A percentile compares a stretch with the other conserved stretches of the same genome.
Evolutionary conservation across 2,797 vertebrate species (phyloP).

Genomic region (Taenioides sp.): DNA sequence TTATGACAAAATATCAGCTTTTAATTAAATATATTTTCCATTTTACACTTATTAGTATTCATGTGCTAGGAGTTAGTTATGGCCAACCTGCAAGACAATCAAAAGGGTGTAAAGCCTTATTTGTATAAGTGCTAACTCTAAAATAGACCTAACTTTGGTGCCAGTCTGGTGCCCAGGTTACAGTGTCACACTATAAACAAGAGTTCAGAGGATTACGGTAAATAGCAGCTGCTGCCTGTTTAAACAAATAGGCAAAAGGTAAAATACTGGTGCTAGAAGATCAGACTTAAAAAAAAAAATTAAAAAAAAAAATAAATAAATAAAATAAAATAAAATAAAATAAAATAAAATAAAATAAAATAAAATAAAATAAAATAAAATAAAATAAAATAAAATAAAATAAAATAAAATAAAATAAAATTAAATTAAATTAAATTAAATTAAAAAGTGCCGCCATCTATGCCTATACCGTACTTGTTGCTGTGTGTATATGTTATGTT

Average conservation of each 20-base stretch:
- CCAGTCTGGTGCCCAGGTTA: conserved; percentile 50
- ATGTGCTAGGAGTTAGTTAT: conserved; percentile 14
- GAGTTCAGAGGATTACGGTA: conserved; percentile 12
- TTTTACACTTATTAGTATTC: background rate
- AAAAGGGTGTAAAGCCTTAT: background rate
- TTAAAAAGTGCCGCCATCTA: too few species aligned
- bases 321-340: too few species aligned
- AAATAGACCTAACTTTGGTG: conserved; percentile 57
- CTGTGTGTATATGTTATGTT: too few species aligned
- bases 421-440: too few species aligned
- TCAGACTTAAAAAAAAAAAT: background rate
- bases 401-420: too few species aligned
- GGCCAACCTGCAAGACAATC: background rate
- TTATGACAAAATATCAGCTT: too few species aligned
- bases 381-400: too few species aligned
- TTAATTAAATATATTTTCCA: too few species aligned
- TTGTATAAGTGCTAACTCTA: conserved; percentile 18
- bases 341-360: too few species aligned
- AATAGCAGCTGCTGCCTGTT: conserved; percentile 47
- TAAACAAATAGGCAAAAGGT: conserved; percentile 10
- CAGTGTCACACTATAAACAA: conserved; percentile 33
- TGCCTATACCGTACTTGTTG: too few species aligned
- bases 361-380: too few species aligned
- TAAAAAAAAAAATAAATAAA: too few species aligned
- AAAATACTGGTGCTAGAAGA: background rate